phyloP scores from a whole-genome alignment of 2,113 vertebrate genomes.

The Labrus mixtus region DNA sequence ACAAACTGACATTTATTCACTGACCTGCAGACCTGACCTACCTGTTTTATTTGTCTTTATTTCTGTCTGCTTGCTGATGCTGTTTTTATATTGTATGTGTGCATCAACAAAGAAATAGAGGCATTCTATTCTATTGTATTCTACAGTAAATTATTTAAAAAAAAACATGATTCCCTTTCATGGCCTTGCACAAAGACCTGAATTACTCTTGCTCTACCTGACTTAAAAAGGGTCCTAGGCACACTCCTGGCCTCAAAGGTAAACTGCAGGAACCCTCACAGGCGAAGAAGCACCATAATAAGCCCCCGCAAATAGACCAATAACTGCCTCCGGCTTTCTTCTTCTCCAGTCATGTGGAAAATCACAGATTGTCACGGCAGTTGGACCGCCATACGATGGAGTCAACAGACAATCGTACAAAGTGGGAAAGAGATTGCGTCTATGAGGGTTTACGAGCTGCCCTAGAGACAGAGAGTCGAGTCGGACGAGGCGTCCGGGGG shows the following conservation, averaged over 20 bases:
- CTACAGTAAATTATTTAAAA: neutral
- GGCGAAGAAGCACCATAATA: slow-evolving; percentile 28
- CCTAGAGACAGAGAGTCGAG: slow-evolving; percentile 8
- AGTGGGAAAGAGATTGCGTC: slow-evolving; percentile 44
- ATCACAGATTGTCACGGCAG: slow-evolving; percentile 21
- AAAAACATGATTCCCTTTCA: neutral
- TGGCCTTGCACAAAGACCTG: neutral
- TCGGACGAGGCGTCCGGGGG: neutral
- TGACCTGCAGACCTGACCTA: no score
- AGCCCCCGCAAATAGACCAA: slow-evolving; percentile 42
- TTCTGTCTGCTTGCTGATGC: no score
- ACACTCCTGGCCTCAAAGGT: neutral
- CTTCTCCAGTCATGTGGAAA: slow-evolving; percentile 56
- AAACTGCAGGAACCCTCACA: slow-evolving; percentile 1
- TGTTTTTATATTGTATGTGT: no score
- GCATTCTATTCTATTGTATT: no score
- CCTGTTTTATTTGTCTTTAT: no score
- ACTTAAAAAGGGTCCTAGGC: neutral
- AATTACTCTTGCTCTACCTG: neutral
- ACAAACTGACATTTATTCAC: no score
- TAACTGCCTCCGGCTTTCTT: slow-evolving; percentile 41
- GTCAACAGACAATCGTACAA: slow-evolving; percentile 67
- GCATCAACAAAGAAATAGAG: no score
- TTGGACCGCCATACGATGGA: neutral
- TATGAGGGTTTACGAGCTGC: slow-evolving; percentile 31